These are phyloP conservation scores for Todiramphus chloris DNA, from an alignment of 2,113 vertebrate genomes.

Conservation along the genomic window DNA sequence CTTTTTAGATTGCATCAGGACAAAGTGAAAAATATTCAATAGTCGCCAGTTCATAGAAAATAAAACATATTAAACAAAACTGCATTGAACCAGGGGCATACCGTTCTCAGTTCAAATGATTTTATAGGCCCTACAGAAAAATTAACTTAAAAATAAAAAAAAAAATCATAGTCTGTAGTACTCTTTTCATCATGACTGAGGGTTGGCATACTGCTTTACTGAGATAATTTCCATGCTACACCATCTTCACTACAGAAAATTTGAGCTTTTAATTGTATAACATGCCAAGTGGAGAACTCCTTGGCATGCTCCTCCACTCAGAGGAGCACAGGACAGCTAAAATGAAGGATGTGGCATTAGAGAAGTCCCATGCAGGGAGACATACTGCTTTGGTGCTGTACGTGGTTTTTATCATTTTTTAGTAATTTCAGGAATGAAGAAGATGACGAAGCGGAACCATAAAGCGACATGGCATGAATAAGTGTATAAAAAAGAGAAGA, in stretches of 20 bases:
- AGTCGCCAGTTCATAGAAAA: background rate
- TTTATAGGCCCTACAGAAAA: background rate
- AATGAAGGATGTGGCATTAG: background rate
- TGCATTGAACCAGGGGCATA: background rate
- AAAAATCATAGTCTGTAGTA: background rate
- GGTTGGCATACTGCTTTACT: background rate
- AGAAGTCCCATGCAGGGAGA: background rate
- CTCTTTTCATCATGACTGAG: background rate
- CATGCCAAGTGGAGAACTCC: background rate
- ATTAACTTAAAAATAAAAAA: background rate
- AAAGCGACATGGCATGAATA: background rate
- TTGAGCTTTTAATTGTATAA: background rate
- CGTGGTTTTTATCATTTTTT: background rate
- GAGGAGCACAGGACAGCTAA: slow-evolving; percentile 6
- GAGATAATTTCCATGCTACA: background rate
- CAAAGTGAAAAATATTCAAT: fast-evolving
- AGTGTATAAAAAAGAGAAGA: background rate
- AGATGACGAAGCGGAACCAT: background rate
- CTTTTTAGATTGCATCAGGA: background rate
- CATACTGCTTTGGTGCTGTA: fast-evolving
- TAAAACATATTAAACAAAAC: background rate
- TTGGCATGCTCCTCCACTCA: too few species aligned
- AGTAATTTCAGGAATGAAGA: background rate
- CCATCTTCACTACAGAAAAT: background rate
- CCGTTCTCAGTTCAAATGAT: background rate